Conservation (phyloP, 2,113 vertebrate genomes). For the Himantopus leucocephalus region DNA sequence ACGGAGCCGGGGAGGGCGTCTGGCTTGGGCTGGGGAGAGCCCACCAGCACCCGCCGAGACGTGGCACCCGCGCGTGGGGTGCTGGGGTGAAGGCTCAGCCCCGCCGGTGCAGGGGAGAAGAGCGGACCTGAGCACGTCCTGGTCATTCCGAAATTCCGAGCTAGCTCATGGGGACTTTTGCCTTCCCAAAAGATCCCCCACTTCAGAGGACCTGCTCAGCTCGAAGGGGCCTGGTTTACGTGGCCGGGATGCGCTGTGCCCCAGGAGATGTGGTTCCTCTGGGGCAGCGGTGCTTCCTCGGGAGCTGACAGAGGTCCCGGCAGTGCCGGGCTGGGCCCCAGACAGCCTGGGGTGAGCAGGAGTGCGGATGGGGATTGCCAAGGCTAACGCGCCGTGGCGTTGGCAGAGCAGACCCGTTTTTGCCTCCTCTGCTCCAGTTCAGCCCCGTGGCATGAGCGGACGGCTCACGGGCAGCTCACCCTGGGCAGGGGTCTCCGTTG, state of each 20-base stretch:
- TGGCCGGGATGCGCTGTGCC: not conserved
- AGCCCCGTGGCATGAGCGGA: not conserved
- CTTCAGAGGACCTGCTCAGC: not conserved
- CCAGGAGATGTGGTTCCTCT: not conserved
- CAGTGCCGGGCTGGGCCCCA: not conserved
- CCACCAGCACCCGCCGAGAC: not conserved
- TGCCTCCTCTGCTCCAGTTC: not conserved
- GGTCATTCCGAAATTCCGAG: not conserved
- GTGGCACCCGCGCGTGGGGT: not conserved
- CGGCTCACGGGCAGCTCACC: rapidly evolving
- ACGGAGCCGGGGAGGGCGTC: rapidly evolving
- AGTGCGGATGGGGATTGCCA: not conserved
- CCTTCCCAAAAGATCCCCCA: not conserved
- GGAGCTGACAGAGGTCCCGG: not conserved
- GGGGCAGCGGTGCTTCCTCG: not conserved
- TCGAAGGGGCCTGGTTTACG: not conserved
- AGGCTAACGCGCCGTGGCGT: rapidly evolving
- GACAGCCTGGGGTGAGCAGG: not conserved
- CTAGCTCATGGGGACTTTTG: not conserved
- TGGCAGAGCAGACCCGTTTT: not conserved
- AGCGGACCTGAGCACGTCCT: not conserved
- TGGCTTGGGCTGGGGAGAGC: not conserved
- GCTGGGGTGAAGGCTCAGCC: not conserved
- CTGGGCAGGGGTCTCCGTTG: not conserved
- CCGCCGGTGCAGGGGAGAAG: rapidly evolving